Evolutionary conservation across 2,797 vertebrate species (phyloP).

Genomic region (Ctenochaetus hawaiiensis): DNA sequence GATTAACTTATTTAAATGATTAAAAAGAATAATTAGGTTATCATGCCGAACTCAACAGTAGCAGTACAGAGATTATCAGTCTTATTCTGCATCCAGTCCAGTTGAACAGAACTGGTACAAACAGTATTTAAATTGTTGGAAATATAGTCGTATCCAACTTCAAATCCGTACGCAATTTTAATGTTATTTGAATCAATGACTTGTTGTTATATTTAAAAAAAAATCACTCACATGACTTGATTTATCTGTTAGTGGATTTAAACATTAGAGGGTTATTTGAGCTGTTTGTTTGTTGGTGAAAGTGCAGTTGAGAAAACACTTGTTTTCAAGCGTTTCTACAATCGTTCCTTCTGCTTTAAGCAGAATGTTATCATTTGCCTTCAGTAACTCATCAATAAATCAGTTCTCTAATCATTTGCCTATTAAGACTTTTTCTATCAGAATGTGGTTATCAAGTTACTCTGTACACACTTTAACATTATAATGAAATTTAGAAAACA

Average conservation of each 20-base stretch:
- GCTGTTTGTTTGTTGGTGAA: constrained; percentile 61
- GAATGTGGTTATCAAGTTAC: not conserved
- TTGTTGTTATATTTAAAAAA: constrained; percentile 54
- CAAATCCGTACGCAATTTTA: constrained; percentile 28
- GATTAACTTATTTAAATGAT: constrained; percentile 61
- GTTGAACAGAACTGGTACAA: constrained; percentile 30
- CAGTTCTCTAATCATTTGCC: constrained; percentile 62
- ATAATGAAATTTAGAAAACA: not conserved
- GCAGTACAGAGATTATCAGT: constrained; percentile 62
- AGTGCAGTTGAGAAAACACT: constrained; percentile 61
- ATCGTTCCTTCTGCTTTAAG: constrained; percentile 84
- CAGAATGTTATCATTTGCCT: constrained; percentile 83
- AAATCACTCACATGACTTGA: constrained; percentile 48
- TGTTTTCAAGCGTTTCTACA: constrained; percentile 84
- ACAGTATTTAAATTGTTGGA: constrained; percentile 42
- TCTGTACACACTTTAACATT: not conserved
- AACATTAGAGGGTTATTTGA: constrained; percentile 48
- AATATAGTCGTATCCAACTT: constrained; percentile 21
- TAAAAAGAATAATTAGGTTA: constrained; percentile 39
- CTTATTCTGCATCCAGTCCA: constrained; percentile 16
- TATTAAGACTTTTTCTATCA: constrained; percentile 43
- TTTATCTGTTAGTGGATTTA: constrained; percentile 51
- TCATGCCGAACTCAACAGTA: constrained; percentile 48
- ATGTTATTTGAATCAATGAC: constrained; percentile 46
- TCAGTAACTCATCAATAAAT: constrained; percentile 86